Base-by-base conservation (phyloP, 2,113 vertebrate species). In the Seriola rivoliana region DNA sequence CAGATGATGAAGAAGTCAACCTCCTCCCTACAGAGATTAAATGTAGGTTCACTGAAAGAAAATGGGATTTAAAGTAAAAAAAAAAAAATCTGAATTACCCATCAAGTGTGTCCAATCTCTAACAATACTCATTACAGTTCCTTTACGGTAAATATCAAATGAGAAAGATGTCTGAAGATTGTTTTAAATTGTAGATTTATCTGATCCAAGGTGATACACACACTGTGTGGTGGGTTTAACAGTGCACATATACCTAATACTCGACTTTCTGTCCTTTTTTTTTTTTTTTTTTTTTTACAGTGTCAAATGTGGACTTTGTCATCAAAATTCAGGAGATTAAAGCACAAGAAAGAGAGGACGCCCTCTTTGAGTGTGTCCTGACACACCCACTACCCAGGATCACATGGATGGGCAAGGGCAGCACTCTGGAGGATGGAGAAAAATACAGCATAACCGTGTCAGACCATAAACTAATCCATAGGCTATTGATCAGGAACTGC, bases 391-490 rank as follows among this genome's bases (percentile, higher is more conserved):
- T 96, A 44, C 85, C 93, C 0, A 77, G 29, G 0, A 91, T 96
- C 1, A 63, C 90, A 32, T 98, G 97, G 97, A 90, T 88, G 32
- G 94, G 94, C 79, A 96, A 94, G 69, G 95, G 93, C 23, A 83
- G 23, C 5, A 46, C 58, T 0, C 94, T 98, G 0, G 79, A 88
- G 73, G 62, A 82, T 12, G 91, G 93, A 16, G 92, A 95, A 23
- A 97, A 94, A 71, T 94, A 96, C 46, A 92, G 91, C 64, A 93
- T 94, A 21, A 94, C 64, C 0, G 82, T 95, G 23, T 95, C 95
- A 0, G 90, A 95, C 0, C 95, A 98, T 0, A 96, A 95, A 23
- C 92, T 97, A 62, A 96, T 91, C 84, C 97, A 98, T 86, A 86
- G 79, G 60, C 94, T 98, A 81, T 13, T 94, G 48, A 89, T 97